Conservation (phyloP, 2,113 vertebrate genomes). For the Lanius collurio region DNA sequence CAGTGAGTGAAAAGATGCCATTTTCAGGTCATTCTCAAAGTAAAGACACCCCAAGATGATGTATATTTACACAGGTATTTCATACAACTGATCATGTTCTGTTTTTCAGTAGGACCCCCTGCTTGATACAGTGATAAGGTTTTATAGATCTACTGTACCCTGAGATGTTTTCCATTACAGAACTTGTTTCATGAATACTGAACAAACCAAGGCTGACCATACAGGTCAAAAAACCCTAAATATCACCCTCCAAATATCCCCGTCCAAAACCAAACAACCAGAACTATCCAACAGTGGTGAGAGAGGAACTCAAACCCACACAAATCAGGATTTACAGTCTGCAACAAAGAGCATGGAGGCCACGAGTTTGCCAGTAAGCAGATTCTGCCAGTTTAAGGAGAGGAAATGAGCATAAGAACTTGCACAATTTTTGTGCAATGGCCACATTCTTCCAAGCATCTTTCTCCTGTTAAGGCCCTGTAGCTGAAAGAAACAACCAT, state of each 20-base stretch:
- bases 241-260: neutral
- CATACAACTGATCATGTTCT: neutral
- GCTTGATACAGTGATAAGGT: neutral
- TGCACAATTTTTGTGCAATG: neutral
- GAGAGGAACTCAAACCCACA: neutral
- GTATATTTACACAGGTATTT: neutral
- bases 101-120: neutral
- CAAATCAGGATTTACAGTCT: neutral
- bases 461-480: neutral
- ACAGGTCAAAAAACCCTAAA: neutral
- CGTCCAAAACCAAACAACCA: neutral
- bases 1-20: neutral
- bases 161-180: neutral
- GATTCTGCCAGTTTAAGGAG: neutral
- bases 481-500: neutral
- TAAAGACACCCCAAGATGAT: neutral
- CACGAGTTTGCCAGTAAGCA: neutral
- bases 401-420: neutral
- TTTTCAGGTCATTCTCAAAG: conserved; percentile 50
- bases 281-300: neutral
- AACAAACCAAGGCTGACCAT: neutral
- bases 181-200: neutral
- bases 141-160: neutral
- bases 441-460: neutral
- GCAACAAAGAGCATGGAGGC: neutral